Base-by-base conservation (phyloP, 2,797 vertebrate genomes). In the Otus scops region DNA sequence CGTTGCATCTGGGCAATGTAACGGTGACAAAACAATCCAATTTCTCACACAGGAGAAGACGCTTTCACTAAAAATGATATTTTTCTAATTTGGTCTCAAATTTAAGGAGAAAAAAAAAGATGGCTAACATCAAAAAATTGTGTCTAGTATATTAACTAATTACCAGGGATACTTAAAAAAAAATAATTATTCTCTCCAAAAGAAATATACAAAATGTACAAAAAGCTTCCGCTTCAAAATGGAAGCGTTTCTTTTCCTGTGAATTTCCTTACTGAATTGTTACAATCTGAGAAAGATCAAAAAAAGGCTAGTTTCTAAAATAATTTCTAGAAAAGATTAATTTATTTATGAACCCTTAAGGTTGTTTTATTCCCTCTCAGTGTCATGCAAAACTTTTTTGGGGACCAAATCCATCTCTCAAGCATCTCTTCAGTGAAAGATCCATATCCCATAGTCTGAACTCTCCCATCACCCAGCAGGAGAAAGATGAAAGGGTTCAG, bases 241-340 rank as follows among this genome's bases (percentile, higher is more conserved):
- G 3, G 8, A 84, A 79, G 1, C 5, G 2, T 27, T 86, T 56
- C 1, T 5, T 65, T 45, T 54, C 19, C 34, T 73, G 13, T 32
- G 6, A n/a, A 38, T 59, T 78, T 69, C 28, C 24, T 50, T 13
- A 21, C 4, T 34, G 22, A 48, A 24, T 22, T 64, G 38, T 43
- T 50, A 15, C 1, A 2, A 30, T 18, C 4, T 43, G 21, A 67
- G 16, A 77, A 85, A 85, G 6, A 39, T 4, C 28, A 16, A 1
- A 12, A 34, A 48, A 41, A 0, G 0, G 0, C 1, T 4, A n/a
- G 2, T 13, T 54, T n/a, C 30, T 41, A 70, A 85, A 77, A 11
- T 10, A 2, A 36, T 70, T 80, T 92, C 15, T 19, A 63, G 22
- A 51, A 67, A 45, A 13, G 1, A 28, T 1, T 11, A 1, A 39